Conservation (phyloP, 2,797 vertebrate genomes). For the Aldrovandia affinis region DNA sequence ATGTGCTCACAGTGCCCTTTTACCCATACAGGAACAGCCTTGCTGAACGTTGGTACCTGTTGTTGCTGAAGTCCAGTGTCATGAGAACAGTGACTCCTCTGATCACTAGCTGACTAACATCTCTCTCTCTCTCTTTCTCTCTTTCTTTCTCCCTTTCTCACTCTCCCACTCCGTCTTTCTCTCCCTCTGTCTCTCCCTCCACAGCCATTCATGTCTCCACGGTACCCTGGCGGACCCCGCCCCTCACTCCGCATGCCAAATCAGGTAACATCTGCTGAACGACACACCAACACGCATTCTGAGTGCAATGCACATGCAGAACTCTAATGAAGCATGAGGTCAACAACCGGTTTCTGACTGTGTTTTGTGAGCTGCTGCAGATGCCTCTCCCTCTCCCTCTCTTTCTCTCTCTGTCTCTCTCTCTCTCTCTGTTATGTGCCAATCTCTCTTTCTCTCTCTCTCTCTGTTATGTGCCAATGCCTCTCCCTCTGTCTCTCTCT, state of each 20-base stretch:
- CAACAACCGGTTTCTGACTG: not conserved
- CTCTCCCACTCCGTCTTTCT: too few species aligned
- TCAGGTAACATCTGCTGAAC: conserved; percentile 69
- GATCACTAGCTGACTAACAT: not conserved
- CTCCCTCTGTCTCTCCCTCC: not conserved
- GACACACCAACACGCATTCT: not conserved
- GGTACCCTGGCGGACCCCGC: conserved; percentile 86
- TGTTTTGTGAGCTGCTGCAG: not conserved
- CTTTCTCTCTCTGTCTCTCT: not conserved
- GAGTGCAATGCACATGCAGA: not conserved
- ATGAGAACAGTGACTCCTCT: not conserved
- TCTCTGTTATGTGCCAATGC: not conserved
- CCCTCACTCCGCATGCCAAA: conserved; percentile 86
- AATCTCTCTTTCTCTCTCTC: not conserved
- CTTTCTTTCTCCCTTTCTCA: not conserved
- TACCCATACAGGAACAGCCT: not conserved
- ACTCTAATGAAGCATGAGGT: not conserved
- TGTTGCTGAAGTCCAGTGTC: conserved; percentile 60
- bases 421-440: not conserved
- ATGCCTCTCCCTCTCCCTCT: not conserved
- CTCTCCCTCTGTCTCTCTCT: not conserved
- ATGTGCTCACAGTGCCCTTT: not conserved
- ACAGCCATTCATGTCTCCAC: conserved; percentile 90
- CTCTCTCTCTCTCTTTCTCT: not conserved
- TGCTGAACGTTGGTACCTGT: conserved; percentile 44